These are phyloP conservation scores for Didymodactylos carnosus DNA, from an alignment of 2,888 invertebrate species.

Conservation along the genomic window DNA sequence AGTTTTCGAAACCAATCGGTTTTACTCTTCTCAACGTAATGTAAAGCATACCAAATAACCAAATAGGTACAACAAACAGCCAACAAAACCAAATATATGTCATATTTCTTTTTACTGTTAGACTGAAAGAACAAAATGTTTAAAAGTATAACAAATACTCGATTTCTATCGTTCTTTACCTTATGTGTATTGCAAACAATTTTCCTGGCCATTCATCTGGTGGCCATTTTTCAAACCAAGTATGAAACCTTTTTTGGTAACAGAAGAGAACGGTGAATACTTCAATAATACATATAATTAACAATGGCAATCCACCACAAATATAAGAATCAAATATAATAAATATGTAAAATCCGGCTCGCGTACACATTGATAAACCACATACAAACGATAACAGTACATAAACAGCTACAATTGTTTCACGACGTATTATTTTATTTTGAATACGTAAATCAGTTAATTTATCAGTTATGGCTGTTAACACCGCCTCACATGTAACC, in stretches of 20 bases:
- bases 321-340: background rate
- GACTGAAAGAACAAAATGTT: background rate
- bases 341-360: background rate
- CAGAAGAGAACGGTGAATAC: background rate
- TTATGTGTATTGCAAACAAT: background rate
- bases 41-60: background rate
- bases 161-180: too few relatives aligned
- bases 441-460: background rate
- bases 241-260: background rate
- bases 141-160: too few relatives aligned
- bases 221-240: background rate
- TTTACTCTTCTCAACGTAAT: background rate
- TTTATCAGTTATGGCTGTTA: background rate
- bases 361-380: background rate
- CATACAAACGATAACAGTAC: background rate
- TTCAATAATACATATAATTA: background rate
- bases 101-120: background rate
- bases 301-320: background rate
- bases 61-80: background rate
- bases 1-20: background rate
- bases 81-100: background rate
- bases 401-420: background rate
- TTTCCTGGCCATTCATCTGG: background rate
- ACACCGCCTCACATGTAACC: too few relatives aligned
- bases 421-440: background rate